Evolutionary conservation across 2,888 invertebrate genomes (phyloP).

Genomic region (Zaprionus lineosus): DNA sequence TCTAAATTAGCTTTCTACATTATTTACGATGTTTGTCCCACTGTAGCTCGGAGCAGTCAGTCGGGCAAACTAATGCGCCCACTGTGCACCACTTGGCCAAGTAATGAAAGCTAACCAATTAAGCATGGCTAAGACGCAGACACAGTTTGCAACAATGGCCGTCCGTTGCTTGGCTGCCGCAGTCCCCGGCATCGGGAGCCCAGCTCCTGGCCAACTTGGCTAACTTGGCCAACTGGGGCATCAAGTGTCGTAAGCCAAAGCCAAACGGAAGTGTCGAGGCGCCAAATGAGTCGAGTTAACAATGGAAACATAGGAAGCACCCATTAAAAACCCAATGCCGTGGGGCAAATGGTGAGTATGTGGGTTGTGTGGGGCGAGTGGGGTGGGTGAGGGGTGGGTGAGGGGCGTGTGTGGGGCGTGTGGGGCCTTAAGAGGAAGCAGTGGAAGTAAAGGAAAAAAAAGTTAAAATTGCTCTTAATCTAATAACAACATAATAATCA

Average conservation of each 20-base stretch:
- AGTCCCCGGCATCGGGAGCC: conserved; percentile 1
- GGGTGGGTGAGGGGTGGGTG: too few species aligned
- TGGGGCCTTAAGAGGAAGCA: conserved; percentile 3
- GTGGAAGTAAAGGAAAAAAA: conserved; percentile 20
- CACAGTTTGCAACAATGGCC: conserved; percentile 55
- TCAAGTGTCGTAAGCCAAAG: conserved; percentile 76
- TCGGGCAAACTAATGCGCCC: conserved; percentile 59
- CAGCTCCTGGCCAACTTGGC: conserved; percentile 25
- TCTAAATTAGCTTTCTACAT: not conserved
- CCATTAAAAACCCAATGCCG: conserved; percentile 33
- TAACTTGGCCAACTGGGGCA: conserved; percentile 55
- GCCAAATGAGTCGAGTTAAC: conserved; percentile 53
- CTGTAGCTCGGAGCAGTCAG: too few species aligned
- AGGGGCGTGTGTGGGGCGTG: too few species aligned
- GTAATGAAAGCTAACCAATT: conserved; percentile 79
- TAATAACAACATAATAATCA: conserved; percentile 81
- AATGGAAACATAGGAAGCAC: conserved; percentile 36
- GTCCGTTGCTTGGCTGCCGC: conserved; percentile 20
- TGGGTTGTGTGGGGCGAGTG: too few species aligned
- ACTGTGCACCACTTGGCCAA: conserved; percentile 60
- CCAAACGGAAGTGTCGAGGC: conserved; percentile 63
- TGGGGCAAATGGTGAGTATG: conserved; percentile 12
- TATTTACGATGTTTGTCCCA: too few species aligned
- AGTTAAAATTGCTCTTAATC: conserved; percentile 80
- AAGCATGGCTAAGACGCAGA: conserved; percentile 67